phyloP scores from a whole-genome alignment of 2,888 invertebrate species.

The Axea sp. region DNA sequence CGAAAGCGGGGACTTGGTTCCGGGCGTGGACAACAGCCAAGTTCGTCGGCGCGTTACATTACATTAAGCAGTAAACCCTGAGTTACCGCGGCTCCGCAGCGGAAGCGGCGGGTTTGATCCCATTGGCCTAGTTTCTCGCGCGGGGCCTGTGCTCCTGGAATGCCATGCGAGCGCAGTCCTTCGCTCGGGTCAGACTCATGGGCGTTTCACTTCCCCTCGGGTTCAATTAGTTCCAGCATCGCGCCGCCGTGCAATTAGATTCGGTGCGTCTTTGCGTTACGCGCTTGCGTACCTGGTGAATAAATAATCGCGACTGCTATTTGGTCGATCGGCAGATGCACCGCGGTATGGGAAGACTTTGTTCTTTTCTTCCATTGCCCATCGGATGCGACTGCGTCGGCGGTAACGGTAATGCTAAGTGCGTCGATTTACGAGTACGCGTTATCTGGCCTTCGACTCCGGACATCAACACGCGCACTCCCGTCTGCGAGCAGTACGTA shows the following conservation, averaged over 20 bases:
- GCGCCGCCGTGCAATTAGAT: constrained; percentile 47
- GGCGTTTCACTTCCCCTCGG: constrained; percentile 39
- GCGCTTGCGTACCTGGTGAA: constrained; percentile 26
- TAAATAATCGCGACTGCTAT: constrained; percentile 22
- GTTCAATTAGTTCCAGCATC: constrained; percentile 45
- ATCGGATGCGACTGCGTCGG: constrained; percentile 60
- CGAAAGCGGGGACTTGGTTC: too few species aligned
- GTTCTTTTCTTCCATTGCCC: constrained; percentile 44
- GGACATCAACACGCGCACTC: constrained; percentile 22
- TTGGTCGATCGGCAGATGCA: constrained; percentile 14
- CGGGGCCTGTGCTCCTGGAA: constrained; percentile 60
- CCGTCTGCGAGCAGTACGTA: constrained; percentile 14
- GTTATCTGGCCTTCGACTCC: constrained; percentile 61
- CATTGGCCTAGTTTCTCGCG: constrained; percentile 55
- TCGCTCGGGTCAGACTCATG: constrained; percentile 31
- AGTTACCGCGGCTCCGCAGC: constrained; percentile 6
- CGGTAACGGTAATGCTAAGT: constrained; percentile 71
- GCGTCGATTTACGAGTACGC: constrained; percentile 69
- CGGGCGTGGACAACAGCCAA: not conserved
- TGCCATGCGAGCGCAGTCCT: constrained; percentile 35
- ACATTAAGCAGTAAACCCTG: too few species aligned
- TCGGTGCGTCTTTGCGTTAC: constrained; percentile 13
- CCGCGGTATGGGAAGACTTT: not conserved
- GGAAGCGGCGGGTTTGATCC: constrained; percentile 45
- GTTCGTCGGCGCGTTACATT: constrained; percentile 3